Evolutionary conservation across 2,888 invertebrate species (phyloP).

Genomic region (Drosophila ezoana): DNA sequence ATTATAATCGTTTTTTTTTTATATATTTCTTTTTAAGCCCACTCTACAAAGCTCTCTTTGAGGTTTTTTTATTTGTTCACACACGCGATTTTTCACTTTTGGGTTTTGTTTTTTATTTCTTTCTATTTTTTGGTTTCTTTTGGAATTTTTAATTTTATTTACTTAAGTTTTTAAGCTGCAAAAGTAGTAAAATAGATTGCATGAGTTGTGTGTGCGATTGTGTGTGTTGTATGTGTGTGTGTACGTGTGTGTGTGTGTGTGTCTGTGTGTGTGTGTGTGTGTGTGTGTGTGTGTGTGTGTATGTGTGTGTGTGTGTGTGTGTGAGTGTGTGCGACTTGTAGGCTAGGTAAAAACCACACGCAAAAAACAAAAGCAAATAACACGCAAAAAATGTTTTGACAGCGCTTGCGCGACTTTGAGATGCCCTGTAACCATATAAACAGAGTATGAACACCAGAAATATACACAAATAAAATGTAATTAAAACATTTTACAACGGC

Average conservation of each 20-base stretch:
- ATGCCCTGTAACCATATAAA: conserved; percentile 3
- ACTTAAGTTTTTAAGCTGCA: conserved; percentile 45
- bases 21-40: conserved; percentile 1
- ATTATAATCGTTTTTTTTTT: background rate
- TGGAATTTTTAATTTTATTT: conserved; percentile 27
- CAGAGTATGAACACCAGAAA: background rate
- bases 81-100: conserved; percentile 43
- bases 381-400: background rate
- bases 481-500: background rate
- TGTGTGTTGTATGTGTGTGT: background rate
- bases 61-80: conserved; percentile 20
- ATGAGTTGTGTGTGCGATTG: conserved; percentile 8
- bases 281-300: background rate
- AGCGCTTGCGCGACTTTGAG: conserved; percentile 3
- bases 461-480: background rate
- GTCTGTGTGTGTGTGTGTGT: too few species aligned
- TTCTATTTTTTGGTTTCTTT: conserved; percentile 4
- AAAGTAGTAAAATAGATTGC: conserved; percentile 42
- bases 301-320: conserved; percentile 1
- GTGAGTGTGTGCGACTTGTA: conserved; percentile 33
- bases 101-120: conserved; percentile 14
- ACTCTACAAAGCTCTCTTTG: conserved; percentile 6
- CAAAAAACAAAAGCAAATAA: conserved; percentile 29
- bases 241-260: background rate
- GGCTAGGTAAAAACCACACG: conserved; percentile 42